phyloP scores from a whole-genome alignment of 2,113 vertebrate genomes.

The Gracilinanus agilis region DNA sequence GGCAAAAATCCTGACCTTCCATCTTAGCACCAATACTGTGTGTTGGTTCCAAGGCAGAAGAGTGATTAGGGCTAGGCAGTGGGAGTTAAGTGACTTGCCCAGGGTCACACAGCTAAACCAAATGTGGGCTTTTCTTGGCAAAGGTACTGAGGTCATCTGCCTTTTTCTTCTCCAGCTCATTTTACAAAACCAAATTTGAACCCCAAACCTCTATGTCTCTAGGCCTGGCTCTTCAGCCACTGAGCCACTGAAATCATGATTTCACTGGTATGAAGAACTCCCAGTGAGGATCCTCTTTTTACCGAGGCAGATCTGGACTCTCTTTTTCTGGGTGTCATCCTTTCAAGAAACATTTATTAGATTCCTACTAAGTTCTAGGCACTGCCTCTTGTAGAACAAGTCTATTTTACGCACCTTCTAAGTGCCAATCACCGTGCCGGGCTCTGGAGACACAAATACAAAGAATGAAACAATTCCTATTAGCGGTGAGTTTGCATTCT shows the following conservation, averaged over 20 bases:
- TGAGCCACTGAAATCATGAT: not conserved
- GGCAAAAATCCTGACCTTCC: too few relatives aligned
- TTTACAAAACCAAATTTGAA: too few relatives aligned
- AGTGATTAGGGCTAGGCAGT: too few relatives aligned
- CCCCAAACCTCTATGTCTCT: too few relatives aligned
- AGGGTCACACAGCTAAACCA: too few relatives aligned
- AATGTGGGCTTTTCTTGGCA: too few relatives aligned
- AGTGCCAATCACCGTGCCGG: not conserved
- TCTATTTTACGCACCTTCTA: not conserved
- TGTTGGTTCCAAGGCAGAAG: too few relatives aligned
- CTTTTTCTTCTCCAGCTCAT: too few relatives aligned
- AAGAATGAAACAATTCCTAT: not conserved
- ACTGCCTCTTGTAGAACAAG: not conserved
- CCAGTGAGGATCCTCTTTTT: not conserved
- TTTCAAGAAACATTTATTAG: constrained; percentile 16
- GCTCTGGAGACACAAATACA: not conserved
- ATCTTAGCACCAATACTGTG: too few relatives aligned
- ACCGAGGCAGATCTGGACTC: not conserved
- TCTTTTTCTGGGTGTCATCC: constrained; percentile 62
- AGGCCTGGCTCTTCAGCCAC: too few relatives aligned
- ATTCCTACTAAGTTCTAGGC: not conserved
- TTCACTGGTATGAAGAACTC: not conserved
- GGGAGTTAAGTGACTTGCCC: too few relatives aligned
- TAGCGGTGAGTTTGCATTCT: not conserved
- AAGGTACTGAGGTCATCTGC: too few relatives aligned